Evolutionary conservation across 2,113 vertebrate species (phyloP).

Genomic region (Grammomys dolichurus): DNA sequence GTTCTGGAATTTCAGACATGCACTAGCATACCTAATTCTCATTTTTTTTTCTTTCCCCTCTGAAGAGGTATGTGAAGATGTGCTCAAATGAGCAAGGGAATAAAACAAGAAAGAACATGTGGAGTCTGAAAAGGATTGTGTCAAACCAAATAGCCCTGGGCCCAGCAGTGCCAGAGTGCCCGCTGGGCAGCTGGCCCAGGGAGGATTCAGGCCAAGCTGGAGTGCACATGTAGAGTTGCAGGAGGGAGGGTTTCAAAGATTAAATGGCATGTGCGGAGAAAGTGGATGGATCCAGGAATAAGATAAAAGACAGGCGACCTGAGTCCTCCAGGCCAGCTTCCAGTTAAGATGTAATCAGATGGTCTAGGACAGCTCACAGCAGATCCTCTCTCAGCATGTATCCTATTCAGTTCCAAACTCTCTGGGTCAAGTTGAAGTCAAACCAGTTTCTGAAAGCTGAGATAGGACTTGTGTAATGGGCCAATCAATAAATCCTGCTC

Average conservation of each 20-base stretch:
- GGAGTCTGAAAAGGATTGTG: not conserved
- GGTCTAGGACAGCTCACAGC: not conserved
- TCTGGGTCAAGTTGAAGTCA: not conserved
- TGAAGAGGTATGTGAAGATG: not conserved
- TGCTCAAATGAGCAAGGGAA: not conserved
- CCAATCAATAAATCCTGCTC: not conserved
- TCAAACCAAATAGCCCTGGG: not conserved
- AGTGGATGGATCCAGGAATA: not conserved
- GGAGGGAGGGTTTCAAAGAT: not conserved
- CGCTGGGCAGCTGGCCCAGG: not conserved
- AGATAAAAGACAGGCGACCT: not conserved
- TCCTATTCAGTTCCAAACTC: not conserved
- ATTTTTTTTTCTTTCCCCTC: not conserved
- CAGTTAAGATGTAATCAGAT: not conserved
- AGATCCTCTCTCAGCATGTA: not conserved
- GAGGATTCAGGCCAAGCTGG: not conserved
- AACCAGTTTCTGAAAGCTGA: not conserved
- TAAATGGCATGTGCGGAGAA: not conserved
- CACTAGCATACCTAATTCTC: not conserved
- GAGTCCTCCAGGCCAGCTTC: not conserved
- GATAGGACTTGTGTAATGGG: not conserved
- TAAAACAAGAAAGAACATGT: not conserved
- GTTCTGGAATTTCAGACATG: not conserved
- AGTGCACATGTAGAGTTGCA: rapidly evolving
- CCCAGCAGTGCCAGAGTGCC: rapidly evolving